Evolutionary conservation across 2,113 vertebrate species (phyloP).

Genomic region (Sialia sialis): DNA sequence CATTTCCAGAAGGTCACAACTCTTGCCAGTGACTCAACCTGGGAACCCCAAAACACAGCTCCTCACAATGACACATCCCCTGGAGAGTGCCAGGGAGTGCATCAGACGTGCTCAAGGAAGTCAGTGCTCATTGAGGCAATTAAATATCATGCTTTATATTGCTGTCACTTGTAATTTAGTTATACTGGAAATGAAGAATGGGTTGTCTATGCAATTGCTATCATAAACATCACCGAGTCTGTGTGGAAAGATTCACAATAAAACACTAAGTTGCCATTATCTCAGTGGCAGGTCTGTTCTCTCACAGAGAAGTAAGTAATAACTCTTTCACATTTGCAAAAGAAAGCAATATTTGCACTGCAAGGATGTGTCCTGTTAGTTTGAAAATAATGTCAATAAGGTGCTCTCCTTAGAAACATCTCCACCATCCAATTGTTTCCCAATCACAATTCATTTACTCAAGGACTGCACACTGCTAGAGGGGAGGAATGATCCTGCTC

Average conservation of each 20-base stretch:
- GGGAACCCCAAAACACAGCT: background rate
- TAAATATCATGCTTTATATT: slow-evolving; percentile 47
- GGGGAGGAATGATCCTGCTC: background rate
- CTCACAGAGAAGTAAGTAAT: slow-evolving; percentile 18
- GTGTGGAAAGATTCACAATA: slow-evolving; percentile 1
- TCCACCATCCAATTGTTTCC: slow-evolving; percentile 20
- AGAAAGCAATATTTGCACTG: slow-evolving; percentile 33
- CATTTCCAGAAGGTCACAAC: background rate
- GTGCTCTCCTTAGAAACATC: slow-evolving; percentile 19
- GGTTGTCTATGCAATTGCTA: slow-evolving; percentile 26
- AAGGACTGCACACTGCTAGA: background rate
- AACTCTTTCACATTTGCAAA: slow-evolving; percentile 47
- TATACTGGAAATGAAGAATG: slow-evolving; percentile 47
- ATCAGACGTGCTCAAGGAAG: background rate
- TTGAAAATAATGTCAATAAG: slow-evolving; percentile 60
- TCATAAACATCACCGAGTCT: slow-evolving; percentile 3
- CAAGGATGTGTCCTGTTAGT: slow-evolving; percentile 43
- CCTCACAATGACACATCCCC: background rate
- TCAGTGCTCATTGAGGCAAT: slow-evolving; percentile 31
- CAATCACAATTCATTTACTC: slow-evolving; percentile 49
- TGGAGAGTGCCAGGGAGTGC: background rate
- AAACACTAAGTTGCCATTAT: slow-evolving; percentile 45
- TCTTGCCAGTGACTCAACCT: background rate
- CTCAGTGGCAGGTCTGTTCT: slow-evolving; percentile 4
- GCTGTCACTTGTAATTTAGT: slow-evolving; percentile 54